Base-by-base conservation (phyloP, 2,888 invertebrate species). In the Cephus spinipes region DNA sequence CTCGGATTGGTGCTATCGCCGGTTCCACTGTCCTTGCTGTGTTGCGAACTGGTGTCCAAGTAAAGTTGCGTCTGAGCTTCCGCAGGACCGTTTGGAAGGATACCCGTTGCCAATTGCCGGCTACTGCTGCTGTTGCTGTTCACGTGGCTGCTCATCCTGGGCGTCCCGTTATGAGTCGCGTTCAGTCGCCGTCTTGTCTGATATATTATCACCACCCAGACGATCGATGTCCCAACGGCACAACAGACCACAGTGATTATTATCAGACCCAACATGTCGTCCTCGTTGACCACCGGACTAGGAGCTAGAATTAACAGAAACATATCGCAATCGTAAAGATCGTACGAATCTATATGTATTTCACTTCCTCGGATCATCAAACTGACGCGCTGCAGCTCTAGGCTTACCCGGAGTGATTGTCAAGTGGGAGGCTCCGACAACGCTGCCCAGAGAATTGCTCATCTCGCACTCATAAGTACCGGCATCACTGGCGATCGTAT, bases 131-230 rank as follows among this genome's bases (percentile, higher is more conserved):
- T 83, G 30, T 82, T 92, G 85, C 92, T 92, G 89, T 90, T 91
- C 89, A 93, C 92, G 82, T 92, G 89, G 81, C 92, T 92, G 89
- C 91, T 93, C 74, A 91, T 55, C 23, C 55, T 23, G 23, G 40
- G 40, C 23, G 40, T 23, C 15, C 40, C 91, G 80, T 92, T 92
- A 83, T 93, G 92, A 77, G 93, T 91, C 81, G 93, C 92, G 74
- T 93, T 93, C 91, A 94, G 92, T 55, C 94, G 94, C 91, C 95
- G 95, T 81, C 97, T 93, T 6, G 97, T 96, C 89, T 96, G 96
- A 91, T 97, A 97, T 86, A 97, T 97, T 82, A 98, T 97, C 77
- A 97, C 95, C 75, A 98, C 97, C 98, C 98, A 98, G 76, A 97
- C 95, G 30, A 97, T 94, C 1, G 97, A 97, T 11, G 98, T 98